Conservation (phyloP, 2,888 invertebrate genomes). For the Nudaria mundana region DNA sequence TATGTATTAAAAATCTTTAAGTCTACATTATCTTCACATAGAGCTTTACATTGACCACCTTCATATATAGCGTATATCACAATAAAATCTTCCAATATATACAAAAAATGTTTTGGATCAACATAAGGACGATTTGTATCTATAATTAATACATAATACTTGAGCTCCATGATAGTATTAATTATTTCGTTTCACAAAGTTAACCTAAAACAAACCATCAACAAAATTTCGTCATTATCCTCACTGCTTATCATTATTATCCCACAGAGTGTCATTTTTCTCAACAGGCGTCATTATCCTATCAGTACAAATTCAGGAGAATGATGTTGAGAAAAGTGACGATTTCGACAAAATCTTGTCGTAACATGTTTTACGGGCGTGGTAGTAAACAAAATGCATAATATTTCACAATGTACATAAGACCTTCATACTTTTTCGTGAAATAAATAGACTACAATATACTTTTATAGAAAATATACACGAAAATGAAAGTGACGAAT, state of each 20-base stretch:
- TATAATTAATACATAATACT: background rate
- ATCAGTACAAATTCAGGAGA: background rate
- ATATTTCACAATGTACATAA: no score
- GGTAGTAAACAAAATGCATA: no score
- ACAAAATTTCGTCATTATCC: background rate
- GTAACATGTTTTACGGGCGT: no score
- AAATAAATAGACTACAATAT: no score
- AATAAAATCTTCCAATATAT: background rate
- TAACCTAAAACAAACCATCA: background rate
- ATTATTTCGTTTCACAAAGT: background rate
- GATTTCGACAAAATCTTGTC: background rate
- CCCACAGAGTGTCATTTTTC: background rate
- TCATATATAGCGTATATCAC: background rate
- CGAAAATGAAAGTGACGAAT: no score
- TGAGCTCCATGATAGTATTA: background rate
- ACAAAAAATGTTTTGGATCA: background rate
- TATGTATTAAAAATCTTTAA: background rate
- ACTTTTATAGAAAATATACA: no score
- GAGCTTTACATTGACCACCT: background rate
- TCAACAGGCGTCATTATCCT: constrained; percentile 1
- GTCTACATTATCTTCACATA: background rate
- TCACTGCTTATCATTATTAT: background rate
- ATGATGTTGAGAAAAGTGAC: constrained; percentile 1
- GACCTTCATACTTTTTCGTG: no score
- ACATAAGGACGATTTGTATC: background rate